Conservation (phyloP, 37 sponge, comb jelly and placozoan genomes). For the Haliclona indistincta region DNA sequence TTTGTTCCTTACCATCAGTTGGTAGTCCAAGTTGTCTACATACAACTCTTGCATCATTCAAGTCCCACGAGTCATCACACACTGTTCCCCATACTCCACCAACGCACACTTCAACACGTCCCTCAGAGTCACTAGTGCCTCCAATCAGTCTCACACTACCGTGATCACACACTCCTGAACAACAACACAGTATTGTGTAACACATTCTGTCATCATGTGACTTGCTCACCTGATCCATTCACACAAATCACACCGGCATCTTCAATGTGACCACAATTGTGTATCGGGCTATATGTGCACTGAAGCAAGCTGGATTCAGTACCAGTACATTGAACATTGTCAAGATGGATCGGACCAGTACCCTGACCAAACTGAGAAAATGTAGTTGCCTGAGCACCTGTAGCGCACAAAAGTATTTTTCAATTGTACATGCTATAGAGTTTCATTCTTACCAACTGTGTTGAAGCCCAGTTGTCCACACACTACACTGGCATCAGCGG, state of each 20-base stretch:
- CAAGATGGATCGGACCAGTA: constrained; percentile 32
- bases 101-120: constrained; percentile 8
- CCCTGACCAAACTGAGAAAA: constrained; percentile 7
- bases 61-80: neutral
- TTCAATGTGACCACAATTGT: constrained; percentile 32
- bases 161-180: too few relatives aligned
- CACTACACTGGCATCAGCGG: neutral
- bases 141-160: neutral
- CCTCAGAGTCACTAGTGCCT: neutral
- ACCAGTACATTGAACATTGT: constrained; percentile 32
- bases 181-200: too few relatives aligned
- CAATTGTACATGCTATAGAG: too few relatives aligned
- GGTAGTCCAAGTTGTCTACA: constrained; percentile 2
- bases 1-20: neutral
- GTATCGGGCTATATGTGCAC: constrained; percentile 1
- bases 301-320: constrained; percentile 7
- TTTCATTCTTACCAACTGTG: too few relatives aligned
- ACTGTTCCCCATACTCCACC: constrained; percentile 9
- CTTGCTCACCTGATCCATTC: too few relatives aligned
- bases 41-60: neutral
- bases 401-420: too few relatives aligned
- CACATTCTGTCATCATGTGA: too few relatives aligned
- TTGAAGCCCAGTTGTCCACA: constrained; percentile 1
- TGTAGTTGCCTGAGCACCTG: constrained; percentile 15
- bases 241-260: constrained; percentile 45